Evolutionary conservation across 2,113 vertebrate genomes (phyloP).

Genomic region (Ursus arctos): DNA sequence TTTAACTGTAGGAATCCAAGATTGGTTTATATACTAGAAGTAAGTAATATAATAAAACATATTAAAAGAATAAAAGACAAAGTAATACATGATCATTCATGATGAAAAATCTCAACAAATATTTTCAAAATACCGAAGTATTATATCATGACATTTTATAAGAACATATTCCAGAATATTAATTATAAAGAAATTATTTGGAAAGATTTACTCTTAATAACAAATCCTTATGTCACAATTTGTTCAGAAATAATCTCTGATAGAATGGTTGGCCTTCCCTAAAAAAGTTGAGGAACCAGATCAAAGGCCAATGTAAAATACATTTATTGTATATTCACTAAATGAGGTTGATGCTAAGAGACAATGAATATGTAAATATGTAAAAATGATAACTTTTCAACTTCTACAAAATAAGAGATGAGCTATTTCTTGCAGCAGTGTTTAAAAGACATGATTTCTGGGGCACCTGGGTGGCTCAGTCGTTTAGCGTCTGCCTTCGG

Average conservation of each 20-base stretch:
- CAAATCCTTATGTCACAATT: background rate
- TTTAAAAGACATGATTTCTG: background rate
- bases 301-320: background rate
- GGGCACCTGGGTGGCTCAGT: too few species aligned
- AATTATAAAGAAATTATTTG: background rate
- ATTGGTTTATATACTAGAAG: background rate
- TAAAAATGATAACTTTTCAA: background rate
- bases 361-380: background rate
- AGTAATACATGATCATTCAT: background rate
- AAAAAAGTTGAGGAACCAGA: background rate
- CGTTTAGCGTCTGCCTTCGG: too few species aligned
- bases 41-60: background rate
- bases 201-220: background rate
- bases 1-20: background rate
- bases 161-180: background rate
- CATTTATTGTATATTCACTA: background rate
- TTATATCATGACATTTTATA: background rate
- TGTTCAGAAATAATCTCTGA: background rate
- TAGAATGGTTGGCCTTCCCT: background rate
- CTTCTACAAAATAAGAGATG: background rate
- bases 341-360: background rate
- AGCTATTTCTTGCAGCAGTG: background rate
- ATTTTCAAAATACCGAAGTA: background rate
- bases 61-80: background rate
- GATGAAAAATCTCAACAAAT: background rate